Evolutionary conservation across 2,888 invertebrate genomes (phyloP), one percentile per base, ranked within the genome.

Genomic region (Sminthurides aquaticus): DNA sequence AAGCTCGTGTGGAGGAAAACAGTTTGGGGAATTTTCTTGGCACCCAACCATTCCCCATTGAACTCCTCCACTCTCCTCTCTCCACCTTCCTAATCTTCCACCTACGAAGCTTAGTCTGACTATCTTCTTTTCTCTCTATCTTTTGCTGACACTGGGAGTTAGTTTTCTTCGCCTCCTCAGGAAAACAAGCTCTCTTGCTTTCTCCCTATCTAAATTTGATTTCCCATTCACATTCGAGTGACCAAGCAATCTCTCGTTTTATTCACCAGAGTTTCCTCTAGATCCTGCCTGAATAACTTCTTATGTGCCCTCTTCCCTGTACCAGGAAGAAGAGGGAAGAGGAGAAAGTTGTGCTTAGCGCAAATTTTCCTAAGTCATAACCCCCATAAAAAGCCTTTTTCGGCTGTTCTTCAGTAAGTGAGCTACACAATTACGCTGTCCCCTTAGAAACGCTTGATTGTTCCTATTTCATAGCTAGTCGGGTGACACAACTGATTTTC

Each of bases 1-100:
- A 34, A 11, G 8, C 43, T 34, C 43, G 43, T 15, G 5, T 5
- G 52, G 22, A 52, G 5, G 52, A 52, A 52, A 52, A 20, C 52
- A 52, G 52, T 52, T 52, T 52, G 22, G 52, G 22, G 22, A 52
- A 52, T 52, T 52, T 43, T 52, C 52, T 52, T 52, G 52, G 52
- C 52, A 52, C 52, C 8, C 5, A 5, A 5, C 22, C 52, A 52
- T 22, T 22, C 52, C 20, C 52, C 18, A 15, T 52, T 52, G 52
- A 8, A 52, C 52, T 22, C 52, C 52, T 52, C 52, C 15, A 8
- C 52, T 15, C 5, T 20, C 52, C 20, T 52, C 52, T 52, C 52
- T 20, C 5, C 20, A 52, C 20, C 8, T 8, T 22, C 52, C 52
- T 20, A 8, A 52, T 20, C 43, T 43, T 43, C n/a, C n/a, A n/a